These are phyloP conservation scores for Mellivora capensis DNA, from an alignment of 2,113 vertebrate genomes.

Conservation along the genomic window DNA sequence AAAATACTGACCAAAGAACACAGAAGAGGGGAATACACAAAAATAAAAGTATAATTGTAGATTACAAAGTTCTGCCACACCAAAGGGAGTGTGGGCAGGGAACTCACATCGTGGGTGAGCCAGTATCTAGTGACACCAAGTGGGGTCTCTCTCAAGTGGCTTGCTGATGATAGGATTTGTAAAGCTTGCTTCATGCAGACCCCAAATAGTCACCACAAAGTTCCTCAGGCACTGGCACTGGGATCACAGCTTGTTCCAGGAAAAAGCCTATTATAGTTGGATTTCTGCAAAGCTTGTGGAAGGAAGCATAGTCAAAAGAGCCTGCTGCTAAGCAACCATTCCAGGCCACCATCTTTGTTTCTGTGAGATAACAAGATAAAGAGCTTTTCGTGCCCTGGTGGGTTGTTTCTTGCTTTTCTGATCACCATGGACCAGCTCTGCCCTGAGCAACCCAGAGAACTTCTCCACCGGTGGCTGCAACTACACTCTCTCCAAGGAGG, in stretches of 20 bases:
- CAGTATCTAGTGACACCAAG: background rate
- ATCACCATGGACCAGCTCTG: background rate
- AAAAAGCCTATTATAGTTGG: background rate
- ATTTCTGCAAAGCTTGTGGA: slow-evolving; percentile 12
- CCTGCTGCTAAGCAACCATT: background rate
- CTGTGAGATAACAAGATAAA: background rate
- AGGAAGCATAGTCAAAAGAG: background rate
- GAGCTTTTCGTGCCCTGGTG: background rate
- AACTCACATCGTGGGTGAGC: fast-evolving
- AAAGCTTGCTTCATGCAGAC: background rate
- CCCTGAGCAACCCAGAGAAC: background rate
- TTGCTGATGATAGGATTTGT: background rate
- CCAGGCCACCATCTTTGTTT: slow-evolving; percentile 14
- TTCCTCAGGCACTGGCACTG: background rate
- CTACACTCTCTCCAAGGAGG: background rate
- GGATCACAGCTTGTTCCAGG: background rate
- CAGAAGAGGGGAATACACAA: background rate
- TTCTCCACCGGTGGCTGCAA: background rate
- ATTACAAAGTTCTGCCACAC: background rate
- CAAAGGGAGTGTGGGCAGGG: background rate
- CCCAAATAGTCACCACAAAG: background rate
- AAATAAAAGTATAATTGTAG: background rate
- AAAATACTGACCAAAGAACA: background rate
- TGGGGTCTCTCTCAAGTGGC: background rate
- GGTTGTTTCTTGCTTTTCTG: background rate